Base-by-base conservation (phyloP, 2,888 invertebrate genomes). In the Sinodicranocentrus sp. region DNA sequence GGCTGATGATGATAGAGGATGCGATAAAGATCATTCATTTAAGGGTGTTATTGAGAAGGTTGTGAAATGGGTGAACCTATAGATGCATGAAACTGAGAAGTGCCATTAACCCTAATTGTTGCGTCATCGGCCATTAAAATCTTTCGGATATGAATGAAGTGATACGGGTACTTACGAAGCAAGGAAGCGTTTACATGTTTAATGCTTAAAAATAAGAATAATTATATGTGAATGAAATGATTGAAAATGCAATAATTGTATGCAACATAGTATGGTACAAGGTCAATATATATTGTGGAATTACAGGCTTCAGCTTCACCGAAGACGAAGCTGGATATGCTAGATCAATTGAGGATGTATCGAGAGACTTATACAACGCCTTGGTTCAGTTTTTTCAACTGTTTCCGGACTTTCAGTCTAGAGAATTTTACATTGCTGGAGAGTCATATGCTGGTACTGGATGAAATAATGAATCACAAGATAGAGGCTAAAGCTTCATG, bases 381-480 rank as follows among this genome's bases (percentile, higher is more conserved):
- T 89, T 97, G 1, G 91, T 92, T 52, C 98, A 98, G 90, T 95
- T 98, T 90, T 97, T 96, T 90, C 92, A 93, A 87, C 90, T 98
- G 0, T 98, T 97, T 90, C 94, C 95, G 0, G 94, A 96, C 89
- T 91, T 95, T 33, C 93, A 93, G 89, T 90, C 91, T 0, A 94
- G 95, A 89, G 94, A 94, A 71, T 97, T 98, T 90, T 98, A 94
- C 91, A 93, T 96, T 0, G 94, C 96, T 0, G 98, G 98, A 0
- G 97, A 98, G 91, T 96, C 96, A 0, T 97, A 97, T 90, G 97
- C 93, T 44, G 97, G 93, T 25, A 92, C 6, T n/a, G n/a, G 48
- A 92, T 87, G 92, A 92, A 72, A 88, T 21, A 59, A 54, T 59
- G 2, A 28, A 15, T 33, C 10, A 57, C 17, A 28, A 3, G 33